phyloP scores from a whole-genome alignment of 2,113 vertebrate genomes.

The Trematocara variabile region DNA sequence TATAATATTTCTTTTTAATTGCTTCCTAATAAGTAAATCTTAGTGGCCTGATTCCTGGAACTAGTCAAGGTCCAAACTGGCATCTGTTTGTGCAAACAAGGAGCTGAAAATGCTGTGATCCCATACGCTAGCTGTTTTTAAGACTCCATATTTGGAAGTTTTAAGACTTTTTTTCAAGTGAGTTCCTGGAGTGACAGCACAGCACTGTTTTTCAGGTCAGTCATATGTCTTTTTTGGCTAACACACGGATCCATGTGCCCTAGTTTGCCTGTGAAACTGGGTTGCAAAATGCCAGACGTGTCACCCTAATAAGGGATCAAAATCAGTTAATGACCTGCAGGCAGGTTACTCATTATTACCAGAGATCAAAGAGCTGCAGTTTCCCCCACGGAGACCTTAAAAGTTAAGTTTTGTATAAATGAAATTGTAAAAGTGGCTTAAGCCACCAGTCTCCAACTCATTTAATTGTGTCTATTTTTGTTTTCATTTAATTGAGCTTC shows the following conservation, averaged over 20 bases:
- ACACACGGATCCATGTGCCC: neutral
- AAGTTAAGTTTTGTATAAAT: neutral
- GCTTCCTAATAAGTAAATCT: conserved; percentile 40
- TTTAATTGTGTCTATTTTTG: neutral
- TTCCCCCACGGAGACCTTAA: neutral
- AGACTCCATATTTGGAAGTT: conserved; percentile 72
- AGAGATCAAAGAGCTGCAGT: neutral
- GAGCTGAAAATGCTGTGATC: conserved; percentile 2
- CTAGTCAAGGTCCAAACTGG: conserved; percentile 70
- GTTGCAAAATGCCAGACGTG: conserved; percentile 30
- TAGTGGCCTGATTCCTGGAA: conserved; percentile 39
- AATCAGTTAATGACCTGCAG: conserved; percentile 32
- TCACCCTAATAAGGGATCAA: conserved; percentile 54
- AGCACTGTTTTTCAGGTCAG: neutral
- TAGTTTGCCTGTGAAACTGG: neutral
- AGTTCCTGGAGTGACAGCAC: neutral
- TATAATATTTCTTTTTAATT: neutral
- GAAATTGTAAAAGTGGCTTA: neutral
- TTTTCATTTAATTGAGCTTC: neutral
- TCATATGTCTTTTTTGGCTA: conserved; percentile 1
- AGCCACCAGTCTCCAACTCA: neutral
- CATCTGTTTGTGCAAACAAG: conserved; percentile 57
- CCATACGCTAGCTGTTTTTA: conserved; percentile 6
- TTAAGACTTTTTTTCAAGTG: conserved; percentile 36
- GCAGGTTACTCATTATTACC: conserved; percentile 20